Evolutionary conservation across 2,888 invertebrate genomes (phyloP), one percentile per base, ranked within the genome.

Genomic region (Chironomus riparius): DNA sequence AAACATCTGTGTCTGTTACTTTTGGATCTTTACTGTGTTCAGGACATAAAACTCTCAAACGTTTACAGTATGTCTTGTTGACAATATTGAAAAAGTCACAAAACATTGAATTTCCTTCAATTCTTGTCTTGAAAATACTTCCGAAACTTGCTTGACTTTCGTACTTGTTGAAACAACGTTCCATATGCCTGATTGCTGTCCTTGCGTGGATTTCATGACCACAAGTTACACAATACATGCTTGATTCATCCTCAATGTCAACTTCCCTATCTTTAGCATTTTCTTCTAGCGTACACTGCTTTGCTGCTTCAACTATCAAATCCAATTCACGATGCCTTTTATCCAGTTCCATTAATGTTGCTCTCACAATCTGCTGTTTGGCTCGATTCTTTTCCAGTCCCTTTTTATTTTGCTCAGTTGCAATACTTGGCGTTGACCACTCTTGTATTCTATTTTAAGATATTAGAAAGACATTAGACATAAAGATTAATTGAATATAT

Each of bases 111-210:
- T 94, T 95, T 0, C 87, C 70, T 83, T 97, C 97, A 80, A 98
- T 96, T 76, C 94, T 87, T 0, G 97, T 97, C 82, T 97, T 93
- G 81, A 95, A 97, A 68, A 95, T 90, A 24, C 97, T 97, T 12
- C 97, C 97, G 84, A 97, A 98, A 0, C 97, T 96, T 1, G 97
- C 94, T 68, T 98, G 97, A 69, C 96, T 95, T 84, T 98, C 98
- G 83, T 96, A 95, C 88, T 98, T 98, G 79, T 95, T 92, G 84
- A 97, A 98, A 83, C 98, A 98, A 83, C 96, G 96, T 85, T 97
- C 98, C 95, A 98, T 96, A 81, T 98, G 98, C 80, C 94, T 94
- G 21, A 97, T 90, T 0, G 97, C 97, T 0, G 94, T 93, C 76
- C 92, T 90, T 0, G 95, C 93, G 82, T 94, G 93, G 77, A 98